Evolutionary conservation across 2,797 vertebrate species (phyloP).

Genomic region (Enteromius treurensis): DNA sequence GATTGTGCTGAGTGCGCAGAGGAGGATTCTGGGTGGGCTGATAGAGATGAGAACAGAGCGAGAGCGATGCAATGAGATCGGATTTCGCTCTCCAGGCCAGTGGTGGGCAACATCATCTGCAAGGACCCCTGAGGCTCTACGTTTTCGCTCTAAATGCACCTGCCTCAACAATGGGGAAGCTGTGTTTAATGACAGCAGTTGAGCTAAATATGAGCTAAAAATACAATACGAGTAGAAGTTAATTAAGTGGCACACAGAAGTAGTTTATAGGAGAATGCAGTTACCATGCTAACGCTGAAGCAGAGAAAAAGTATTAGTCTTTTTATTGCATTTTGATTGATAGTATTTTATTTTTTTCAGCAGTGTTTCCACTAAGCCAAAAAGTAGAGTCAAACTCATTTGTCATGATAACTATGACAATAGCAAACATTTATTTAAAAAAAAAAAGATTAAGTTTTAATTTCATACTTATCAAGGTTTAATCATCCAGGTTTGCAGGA

Average conservation of each 20-base stretch:
- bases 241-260: not conserved
- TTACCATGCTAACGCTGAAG: not conserved
- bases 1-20: slow-evolving; percentile 77
- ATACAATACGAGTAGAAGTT: not conserved
- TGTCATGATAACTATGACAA: not conserved
- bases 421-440: not conserved
- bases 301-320: not conserved
- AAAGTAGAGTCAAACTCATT: not conserved
- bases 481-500: not conserved
- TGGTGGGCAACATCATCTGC: slow-evolving; percentile 35
- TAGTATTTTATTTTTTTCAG: not conserved
- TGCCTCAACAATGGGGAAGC: slow-evolving; percentile 7
- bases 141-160: slow-evolving; percentile 28
- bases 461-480: not conserved
- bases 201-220: not conserved
- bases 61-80: slow-evolving; percentile 48
- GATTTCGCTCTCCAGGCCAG: slow-evolving; percentile 41
- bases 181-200: slow-evolving; percentile 6
- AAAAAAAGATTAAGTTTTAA: not conserved
- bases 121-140: slow-evolving; percentile 29
- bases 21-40: slow-evolving; percentile 66
- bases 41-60: slow-evolving; percentile 54
- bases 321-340: not conserved
- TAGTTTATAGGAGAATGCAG: not conserved
- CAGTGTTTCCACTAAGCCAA: not conserved